Percentiles rank a stretch among this genome's conserved stretches.
phyloP scores from a whole-genome alignment of 2,888 invertebrate species.

The Epistrophe grossulariae region DNA sequence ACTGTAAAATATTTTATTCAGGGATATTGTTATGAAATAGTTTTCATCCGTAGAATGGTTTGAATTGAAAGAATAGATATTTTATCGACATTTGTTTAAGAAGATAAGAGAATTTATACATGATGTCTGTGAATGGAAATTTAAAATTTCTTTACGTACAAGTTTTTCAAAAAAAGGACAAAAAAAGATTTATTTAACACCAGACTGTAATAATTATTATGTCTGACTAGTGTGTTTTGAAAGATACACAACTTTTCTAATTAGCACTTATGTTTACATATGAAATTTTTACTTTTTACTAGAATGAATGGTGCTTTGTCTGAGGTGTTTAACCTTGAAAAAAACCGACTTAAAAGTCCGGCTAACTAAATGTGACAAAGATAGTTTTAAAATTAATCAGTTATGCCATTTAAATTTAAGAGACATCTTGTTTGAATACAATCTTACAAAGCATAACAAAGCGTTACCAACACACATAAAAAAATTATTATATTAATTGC shows the following conservation, averaged over 20 bases:
- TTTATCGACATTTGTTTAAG: slow-evolving; percentile 14
- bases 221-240: not conserved
- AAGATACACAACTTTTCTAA: not conserved
- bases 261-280: not conserved
- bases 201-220: not conserved
- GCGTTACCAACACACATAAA: too few relatives aligned
- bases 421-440: too few relatives aligned
- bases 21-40: slow-evolving; percentile 22
- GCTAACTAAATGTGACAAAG: not conserved
- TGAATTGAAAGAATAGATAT: slow-evolving; percentile 1
- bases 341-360: not conserved
- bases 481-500: too few relatives aligned
- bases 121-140: not conserved
- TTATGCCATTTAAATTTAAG: not conserved
- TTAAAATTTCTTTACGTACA: not conserved
- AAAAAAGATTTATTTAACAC: not conserved
- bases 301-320: not conserved
- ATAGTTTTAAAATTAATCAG: not conserved
- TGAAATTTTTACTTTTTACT: not conserved
- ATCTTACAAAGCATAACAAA: too few relatives aligned
- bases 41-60: not conserved
- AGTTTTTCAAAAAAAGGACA: too few relatives aligned
- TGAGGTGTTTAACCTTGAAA: not conserved
- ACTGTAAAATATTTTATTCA: slow-evolving; percentile 5
- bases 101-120: not conserved